Conservation (phyloP, 30 jellyfish, hydroid and myxozoan genomes). For the Aurelia aurita complex sp. Pacific region DNA sequence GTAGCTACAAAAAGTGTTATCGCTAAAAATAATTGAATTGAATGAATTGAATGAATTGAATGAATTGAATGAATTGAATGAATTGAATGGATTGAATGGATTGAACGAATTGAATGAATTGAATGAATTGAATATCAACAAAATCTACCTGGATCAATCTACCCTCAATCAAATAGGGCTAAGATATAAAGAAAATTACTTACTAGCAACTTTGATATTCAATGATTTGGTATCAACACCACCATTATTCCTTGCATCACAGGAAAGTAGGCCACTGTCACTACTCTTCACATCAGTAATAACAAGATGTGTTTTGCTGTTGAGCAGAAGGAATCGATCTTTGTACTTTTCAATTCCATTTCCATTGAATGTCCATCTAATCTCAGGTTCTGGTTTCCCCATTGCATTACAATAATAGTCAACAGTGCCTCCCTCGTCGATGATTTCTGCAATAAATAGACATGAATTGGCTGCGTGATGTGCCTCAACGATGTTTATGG, state of each 20-base stretch:
- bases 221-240: conserved; percentile 48
- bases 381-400: conserved; percentile 68
- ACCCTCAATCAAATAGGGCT: too few relatives aligned
- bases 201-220: conserved; percentile 36
- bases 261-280: conserved; percentile 46
- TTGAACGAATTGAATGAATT: too few relatives aligned
- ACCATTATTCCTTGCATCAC: conserved; percentile 45
- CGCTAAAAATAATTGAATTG: too few relatives aligned
- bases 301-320: conserved; percentile 52
- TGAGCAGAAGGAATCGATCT: conserved; percentile 39
- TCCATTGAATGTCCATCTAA: conserved; percentile 68
- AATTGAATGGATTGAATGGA: too few relatives aligned
- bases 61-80: too few relatives aligned
- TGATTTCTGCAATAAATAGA: conserved; percentile 13
- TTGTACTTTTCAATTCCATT: conserved; percentile 4
- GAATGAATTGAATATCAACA: too few relatives aligned
- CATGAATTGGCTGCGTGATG: too few relatives aligned
- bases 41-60: too few relatives aligned
- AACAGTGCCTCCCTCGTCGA: conserved; percentile 65
- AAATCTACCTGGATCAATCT: too few relatives aligned
- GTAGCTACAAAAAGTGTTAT: too few relatives aligned
- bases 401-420: conserved; percentile 60
- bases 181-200: conserved; percentile 3
- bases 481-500: too few relatives aligned
- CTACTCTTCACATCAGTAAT: conserved; percentile 27